Conservation (phyloP, 1,140 invertebrate genomes). For the Gerris buenoi region DNA sequence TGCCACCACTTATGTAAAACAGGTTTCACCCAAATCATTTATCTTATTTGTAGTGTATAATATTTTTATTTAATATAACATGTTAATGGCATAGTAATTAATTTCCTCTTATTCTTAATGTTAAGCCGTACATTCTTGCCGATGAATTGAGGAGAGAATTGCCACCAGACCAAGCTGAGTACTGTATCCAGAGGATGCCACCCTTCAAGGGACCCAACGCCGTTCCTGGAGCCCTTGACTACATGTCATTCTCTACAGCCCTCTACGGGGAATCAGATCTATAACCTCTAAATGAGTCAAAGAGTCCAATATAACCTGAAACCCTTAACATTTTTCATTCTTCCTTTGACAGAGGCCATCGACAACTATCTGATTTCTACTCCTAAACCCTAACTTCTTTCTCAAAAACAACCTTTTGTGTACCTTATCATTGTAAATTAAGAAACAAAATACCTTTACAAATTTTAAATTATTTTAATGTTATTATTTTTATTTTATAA, state of each 20-base stretch:
- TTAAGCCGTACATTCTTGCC: conserved; percentile 89
- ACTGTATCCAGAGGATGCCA: conserved; percentile 97
- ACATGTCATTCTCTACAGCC: conserved; percentile 97
- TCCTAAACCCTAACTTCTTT: too few species aligned
- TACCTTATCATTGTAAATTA: background rate
- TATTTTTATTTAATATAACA: too few species aligned
- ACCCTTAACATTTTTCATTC: too few species aligned
- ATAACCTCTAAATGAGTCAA: conserved; percentile 36
- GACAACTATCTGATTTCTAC: too few species aligned
- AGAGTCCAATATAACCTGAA: conserved; percentile 2
- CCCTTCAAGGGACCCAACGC: conserved; percentile 76
- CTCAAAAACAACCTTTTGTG: background rate
- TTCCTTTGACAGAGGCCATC: too few species aligned
- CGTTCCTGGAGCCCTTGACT: conserved; percentile 83
- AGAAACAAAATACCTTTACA: background rate
- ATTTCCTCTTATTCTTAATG: too few species aligned
- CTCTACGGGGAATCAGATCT: conserved; percentile 97
- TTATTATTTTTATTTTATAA: too few species aligned
- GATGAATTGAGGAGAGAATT: conserved; percentile 93
- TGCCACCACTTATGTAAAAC: too few species aligned
- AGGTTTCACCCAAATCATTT: too few species aligned
- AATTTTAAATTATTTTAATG: background rate
- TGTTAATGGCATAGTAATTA: too few species aligned
- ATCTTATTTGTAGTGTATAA: too few species aligned
- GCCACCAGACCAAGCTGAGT: conserved; percentile 97